Conservation (phyloP, 2,888 invertebrate species). For the Nomada goodeniana region DNA sequence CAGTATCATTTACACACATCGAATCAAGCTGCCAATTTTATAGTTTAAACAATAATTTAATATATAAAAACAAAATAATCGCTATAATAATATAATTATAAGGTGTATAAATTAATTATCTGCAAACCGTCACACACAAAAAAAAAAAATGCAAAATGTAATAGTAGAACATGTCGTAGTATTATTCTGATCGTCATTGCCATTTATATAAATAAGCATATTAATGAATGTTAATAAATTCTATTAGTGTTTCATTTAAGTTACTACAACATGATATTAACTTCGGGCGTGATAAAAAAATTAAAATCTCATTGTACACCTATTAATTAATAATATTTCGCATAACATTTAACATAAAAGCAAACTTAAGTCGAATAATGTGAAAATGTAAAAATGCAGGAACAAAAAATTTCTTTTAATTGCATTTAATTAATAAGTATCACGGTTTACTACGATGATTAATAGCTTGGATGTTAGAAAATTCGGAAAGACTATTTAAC, state of each 20-base stretch:
- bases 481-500: neutral
- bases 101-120: neutral
- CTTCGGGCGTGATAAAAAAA: slow-evolving; percentile 30
- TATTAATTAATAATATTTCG: slow-evolving; percentile 16
- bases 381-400: slow-evolving; percentile 5
- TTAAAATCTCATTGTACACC: slow-evolving; percentile 13
- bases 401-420: slow-evolving; percentile 19
- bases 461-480: slow-evolving; percentile 1
- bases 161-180: slow-evolving; percentile 15
- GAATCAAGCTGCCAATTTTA: slow-evolving; percentile 54
- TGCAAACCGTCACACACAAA: slow-evolving; percentile 7
- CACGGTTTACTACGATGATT: slow-evolving; percentile 18
- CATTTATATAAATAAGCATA: slow-evolving; percentile 31
- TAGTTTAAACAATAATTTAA: slow-evolving; percentile 25
- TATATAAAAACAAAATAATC: slow-evolving; percentile 21
- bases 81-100: slow-evolving; percentile 15
- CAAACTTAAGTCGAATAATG: slow-evolving; percentile 16
- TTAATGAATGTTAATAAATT: slow-evolving; percentile 8
- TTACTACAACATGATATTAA: slow-evolving; percentile 32
- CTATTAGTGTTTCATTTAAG: slow-evolving; percentile 21
- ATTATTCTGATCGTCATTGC: slow-evolving; percentile 28
- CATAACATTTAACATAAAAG: slow-evolving; percentile 8
- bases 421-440: neutral
- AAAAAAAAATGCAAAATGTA: slow-evolving; percentile 7
- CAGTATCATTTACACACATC: slow-evolving; percentile 35